phyloP scores from a whole-genome alignment of 2,113 vertebrate genomes.

The Elachura formosa region DNA sequence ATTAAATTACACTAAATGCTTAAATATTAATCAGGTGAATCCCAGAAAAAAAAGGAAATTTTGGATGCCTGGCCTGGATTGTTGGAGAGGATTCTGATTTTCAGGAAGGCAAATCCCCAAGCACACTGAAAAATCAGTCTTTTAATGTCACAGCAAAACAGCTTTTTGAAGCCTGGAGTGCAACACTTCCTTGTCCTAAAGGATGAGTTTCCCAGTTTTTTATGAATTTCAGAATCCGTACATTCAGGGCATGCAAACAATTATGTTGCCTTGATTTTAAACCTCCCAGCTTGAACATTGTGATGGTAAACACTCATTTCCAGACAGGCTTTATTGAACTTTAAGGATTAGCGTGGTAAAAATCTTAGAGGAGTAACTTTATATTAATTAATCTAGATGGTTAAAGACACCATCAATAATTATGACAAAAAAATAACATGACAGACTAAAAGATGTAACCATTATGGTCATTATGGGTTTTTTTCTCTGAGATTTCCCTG shows the following conservation, averaged over 20 bases:
- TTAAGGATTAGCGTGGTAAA: neutral
- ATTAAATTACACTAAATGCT: neutral
- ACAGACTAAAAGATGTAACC: neutral
- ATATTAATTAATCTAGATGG: neutral
- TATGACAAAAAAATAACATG: neutral
- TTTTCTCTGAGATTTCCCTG: neutral
- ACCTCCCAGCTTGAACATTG: neutral
- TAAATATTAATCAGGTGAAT: neutral
- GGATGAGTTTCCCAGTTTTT: neutral
- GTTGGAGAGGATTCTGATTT: neutral
- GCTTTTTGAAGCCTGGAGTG: neutral
- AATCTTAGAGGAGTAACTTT: neutral
- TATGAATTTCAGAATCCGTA: neutral
- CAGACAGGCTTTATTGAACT: neutral
- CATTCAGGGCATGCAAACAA: rapidly evolving
- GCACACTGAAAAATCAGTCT: neutral
- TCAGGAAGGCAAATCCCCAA: neutral
- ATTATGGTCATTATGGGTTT: neutral
- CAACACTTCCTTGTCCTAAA: neutral
- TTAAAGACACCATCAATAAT: neutral
- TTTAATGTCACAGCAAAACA: neutral
- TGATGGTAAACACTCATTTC: neutral
- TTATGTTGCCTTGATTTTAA: neutral
- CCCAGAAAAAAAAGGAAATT: neutral
- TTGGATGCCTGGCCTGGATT: neutral